phyloP scores from a whole-genome alignment of 1,140 invertebrate genomes.

The Panagrolaimus sp. region DNA sequence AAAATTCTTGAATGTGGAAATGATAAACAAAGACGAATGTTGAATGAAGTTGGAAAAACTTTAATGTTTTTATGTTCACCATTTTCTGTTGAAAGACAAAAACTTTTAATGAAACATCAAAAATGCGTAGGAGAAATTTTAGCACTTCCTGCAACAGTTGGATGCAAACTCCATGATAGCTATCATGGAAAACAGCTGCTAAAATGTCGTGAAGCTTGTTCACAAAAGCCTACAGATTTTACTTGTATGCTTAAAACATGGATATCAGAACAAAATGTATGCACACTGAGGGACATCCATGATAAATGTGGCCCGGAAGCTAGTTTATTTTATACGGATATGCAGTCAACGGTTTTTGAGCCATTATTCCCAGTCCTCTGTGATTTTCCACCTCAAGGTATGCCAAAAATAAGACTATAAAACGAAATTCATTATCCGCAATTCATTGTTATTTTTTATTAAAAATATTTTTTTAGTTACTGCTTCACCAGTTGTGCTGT shows the following conservation, averaged over 20 bases:
- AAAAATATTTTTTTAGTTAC: too few species aligned
- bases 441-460: too few species aligned
- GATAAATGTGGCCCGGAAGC: conserved; percentile 25
- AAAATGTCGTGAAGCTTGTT: conserved; percentile 14
- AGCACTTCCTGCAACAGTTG: conserved; percentile 16
- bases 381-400: conserved; percentile 12
- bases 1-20: conserved; percentile 35
- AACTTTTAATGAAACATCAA: conserved; percentile 23
- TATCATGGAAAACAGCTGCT: conserved; percentile 21
- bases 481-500: background rate
- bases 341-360: conserved; percentile 25
- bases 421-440: too few species aligned
- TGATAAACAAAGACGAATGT: conserved; percentile 24
- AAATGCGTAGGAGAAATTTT: conserved; percentile 23
- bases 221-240: conserved; percentile 19
- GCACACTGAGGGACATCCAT: conserved; percentile 21
- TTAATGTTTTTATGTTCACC: conserved; percentile 39
- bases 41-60: conserved; percentile 27
- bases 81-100: conserved; percentile 27
- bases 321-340: conserved; percentile 23
- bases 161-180: conserved; percentile 17
- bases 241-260: conserved; percentile 25
- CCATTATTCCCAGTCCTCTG: conserved; percentile 21
- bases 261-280: conserved; percentile 27
- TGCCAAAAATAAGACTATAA: too few species aligned